Evolutionary conservation across 2,888 invertebrate species (phyloP), one percentile per base, ranked within the genome.

Genomic region (Falcaria lacertinaria): DNA sequence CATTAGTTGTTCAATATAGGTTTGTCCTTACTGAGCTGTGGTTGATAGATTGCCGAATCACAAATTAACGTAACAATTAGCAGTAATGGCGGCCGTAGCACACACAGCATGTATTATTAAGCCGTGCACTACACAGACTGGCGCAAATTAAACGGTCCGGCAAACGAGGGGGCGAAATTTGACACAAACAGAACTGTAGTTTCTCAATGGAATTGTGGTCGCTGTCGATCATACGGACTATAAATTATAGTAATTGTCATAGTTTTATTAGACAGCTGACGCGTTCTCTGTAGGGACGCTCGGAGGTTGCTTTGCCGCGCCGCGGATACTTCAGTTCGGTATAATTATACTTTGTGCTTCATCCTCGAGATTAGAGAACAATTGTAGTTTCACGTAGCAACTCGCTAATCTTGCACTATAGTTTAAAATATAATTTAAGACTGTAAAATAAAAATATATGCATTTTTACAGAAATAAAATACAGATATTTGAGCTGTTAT

Each of bases 251-350:
- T 71, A 64, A 72, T 73, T 72, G 74, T 69, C 70, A 71, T 59
- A 66, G 66, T 68, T 72, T 75, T 74, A 80, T 74, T 78, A 67
- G 76, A 69, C 73, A 76, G 67, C 58, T 64, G 69, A 71, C 60
- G 65, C 45, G 45, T 14, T 36, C 25, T 50, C 65, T 54, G 45
- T 39, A 37, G 62, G 60, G 64, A 64, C 51, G 25, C 47, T 40
- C 56, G 57, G 52, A 50, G 37, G 15, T 22, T 8, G 22, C 11
- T 22, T 14, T 8, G 15, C 25, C 8, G 2, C 19, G 15, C 8
- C 4, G n/a, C n/a, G n/a, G n/a, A n/a, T n/a, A n/a, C n/a, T n/a
- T n/a, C 11, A 28, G 8, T 28, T 28, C 28, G 28, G 28, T 11
- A 28, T 7, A 28, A 28, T 28, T 28, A 28, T 28, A 11, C 28